These are phyloP conservation scores for Globodera rostochiensis DNA, from an alignment of 1,140 invertebrate genomes.

Conservation along the genomic window DNA sequence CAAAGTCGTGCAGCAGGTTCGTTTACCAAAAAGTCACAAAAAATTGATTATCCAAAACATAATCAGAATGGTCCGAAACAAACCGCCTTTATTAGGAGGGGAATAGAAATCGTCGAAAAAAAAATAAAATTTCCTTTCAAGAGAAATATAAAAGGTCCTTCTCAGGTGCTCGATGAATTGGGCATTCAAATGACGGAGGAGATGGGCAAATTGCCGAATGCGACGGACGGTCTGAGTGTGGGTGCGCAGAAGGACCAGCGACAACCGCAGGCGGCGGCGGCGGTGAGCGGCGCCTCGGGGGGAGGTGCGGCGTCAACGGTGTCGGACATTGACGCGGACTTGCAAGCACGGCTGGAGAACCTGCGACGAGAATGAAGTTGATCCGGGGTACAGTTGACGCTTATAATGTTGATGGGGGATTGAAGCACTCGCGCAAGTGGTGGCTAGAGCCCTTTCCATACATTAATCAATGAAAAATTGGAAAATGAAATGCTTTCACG, in stretches of 20 bases:
- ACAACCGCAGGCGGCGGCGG: conserved; percentile 40
- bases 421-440: too few relatives aligned
- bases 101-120: too few relatives aligned
- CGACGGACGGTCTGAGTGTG: conserved; percentile 70
- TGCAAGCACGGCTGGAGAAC: conserved; percentile 51
- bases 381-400: too few relatives aligned
- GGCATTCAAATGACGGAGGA: conserved; percentile 89
- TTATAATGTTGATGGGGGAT: too few relatives aligned
- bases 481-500: too few relatives aligned
- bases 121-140: too few relatives aligned
- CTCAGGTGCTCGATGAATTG: conserved; percentile 92
- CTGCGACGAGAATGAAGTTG: conserved; percentile 37
- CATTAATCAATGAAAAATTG: too few relatives aligned
- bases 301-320: conserved; percentile 16
- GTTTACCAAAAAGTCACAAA: neutral
- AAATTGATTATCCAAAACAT: conserved; percentile 12
- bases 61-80: too few relatives aligned
- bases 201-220: conserved; percentile 81
- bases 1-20: conserved; percentile 58
- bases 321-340: conserved; percentile 50
- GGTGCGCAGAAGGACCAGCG: conserved; percentile 14
- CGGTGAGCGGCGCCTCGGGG: neutral
- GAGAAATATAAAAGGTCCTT: conserved; percentile 51
- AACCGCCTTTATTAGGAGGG: too few relatives aligned
- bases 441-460: too few relatives aligned